Evolutionary conservation across 53 echinoderm and acorn worm genomes (phyloP).

Genomic region (Echinometra lucunter): DNA sequence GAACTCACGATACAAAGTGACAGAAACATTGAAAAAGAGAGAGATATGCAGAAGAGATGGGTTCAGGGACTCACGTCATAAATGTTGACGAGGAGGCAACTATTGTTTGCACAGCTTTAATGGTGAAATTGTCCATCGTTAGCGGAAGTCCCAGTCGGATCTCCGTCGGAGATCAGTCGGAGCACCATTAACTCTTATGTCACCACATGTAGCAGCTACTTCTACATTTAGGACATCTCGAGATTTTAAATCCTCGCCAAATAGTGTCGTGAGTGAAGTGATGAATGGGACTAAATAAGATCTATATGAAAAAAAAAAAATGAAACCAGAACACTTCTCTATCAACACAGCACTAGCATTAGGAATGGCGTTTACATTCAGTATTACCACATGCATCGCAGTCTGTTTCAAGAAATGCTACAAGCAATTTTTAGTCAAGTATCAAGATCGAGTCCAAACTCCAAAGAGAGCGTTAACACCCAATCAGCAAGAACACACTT

Average conservation of each 20-base stretch:
- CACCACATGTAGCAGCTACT: too few species aligned
- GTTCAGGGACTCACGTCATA: too few species aligned
- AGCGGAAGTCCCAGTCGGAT: too few species aligned
- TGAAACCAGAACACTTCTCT: neutral
- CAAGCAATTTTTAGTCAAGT: neutral
- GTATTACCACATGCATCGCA: neutral
- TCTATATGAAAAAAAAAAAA: neutral
- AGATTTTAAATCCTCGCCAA: constrained; percentile 6
- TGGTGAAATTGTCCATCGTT: too few species aligned
- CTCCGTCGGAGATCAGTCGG: too few species aligned
- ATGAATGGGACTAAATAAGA: neutral
- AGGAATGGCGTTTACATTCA: neutral
- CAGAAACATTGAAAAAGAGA: too few species aligned
- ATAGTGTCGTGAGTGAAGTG: neutral
- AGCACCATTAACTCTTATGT: too few species aligned
- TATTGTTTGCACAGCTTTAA: too few species aligned
- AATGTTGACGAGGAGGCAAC: too few species aligned
- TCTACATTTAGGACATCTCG: neutral
- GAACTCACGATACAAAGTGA: too few species aligned
- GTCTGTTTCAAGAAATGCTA: neutral
- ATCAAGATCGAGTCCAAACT: constrained; percentile 17
- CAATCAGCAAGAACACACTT: neutral
- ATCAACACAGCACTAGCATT: neutral
- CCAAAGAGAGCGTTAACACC: neutral
- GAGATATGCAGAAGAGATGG: too few species aligned